Evolutionary conservation across 2,797 vertebrate genomes (phyloP).

Genomic region (Poeciliopsis turneri): DNA sequence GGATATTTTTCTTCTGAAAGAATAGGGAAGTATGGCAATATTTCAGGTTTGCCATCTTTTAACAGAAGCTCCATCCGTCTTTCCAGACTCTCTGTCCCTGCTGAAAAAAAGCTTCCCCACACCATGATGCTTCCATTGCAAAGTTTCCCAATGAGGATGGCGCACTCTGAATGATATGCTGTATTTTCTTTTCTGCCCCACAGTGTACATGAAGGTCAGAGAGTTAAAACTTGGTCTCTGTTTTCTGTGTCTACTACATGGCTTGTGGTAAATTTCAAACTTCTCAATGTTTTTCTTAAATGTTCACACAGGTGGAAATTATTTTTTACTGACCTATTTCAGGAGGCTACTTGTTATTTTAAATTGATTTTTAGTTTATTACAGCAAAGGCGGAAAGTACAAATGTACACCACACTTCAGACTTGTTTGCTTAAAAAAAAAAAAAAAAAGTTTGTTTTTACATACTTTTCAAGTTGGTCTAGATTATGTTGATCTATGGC

Average conservation of each 20-base stretch:
- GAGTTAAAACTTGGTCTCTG: not conserved
- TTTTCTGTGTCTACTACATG: not conserved
- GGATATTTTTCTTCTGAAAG: not conserved
- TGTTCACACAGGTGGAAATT: not conserved
- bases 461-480: not conserved
- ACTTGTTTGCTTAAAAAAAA: not conserved
- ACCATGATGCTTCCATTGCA: not conserved
- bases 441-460: not conserved
- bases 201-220: too few relatives aligned
- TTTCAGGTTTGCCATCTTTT: not conserved
- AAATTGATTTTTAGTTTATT: too few relatives aligned
- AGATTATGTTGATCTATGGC: not conserved
- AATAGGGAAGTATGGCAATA: not conserved
- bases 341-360: not conserved
- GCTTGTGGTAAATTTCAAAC: not conserved
- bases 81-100: not conserved
- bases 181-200: not conserved
- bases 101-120: not conserved
- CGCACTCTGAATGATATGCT: not conserved
- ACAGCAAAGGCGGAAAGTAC: not conserved
- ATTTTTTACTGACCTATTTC: not conserved
- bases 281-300: not conserved
- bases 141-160: not conserved
- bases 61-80: not conserved
- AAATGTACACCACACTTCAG: not conserved